A percentile compares a stretch with the other conserved stretches of the same genome.
These are phyloP conservation scores for Microhierax caerulescens DNA, from an alignment of 2,797 vertebrate genomes.

Conservation along the genomic window DNA sequence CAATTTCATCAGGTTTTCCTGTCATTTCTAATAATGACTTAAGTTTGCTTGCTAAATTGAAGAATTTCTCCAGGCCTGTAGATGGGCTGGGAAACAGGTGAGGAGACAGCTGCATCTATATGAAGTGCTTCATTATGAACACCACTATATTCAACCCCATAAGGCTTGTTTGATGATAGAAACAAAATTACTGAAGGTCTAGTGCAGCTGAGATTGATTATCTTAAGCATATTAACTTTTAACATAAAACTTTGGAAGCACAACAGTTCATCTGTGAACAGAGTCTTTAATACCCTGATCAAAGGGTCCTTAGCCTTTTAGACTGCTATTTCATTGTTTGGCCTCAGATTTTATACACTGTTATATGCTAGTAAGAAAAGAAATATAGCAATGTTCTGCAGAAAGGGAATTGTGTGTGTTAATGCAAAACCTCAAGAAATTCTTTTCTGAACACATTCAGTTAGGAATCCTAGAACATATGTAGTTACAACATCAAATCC, in stretches of 20 bases:
- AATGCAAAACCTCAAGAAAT: neutral
- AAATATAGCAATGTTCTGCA: neutral
- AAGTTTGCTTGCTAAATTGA: conserved; percentile 92
- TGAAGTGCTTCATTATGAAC: conserved; percentile 56
- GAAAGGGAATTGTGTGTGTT: neutral
- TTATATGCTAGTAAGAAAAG: neutral
- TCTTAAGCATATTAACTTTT: conserved; percentile 59
- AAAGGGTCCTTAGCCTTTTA: neutral
- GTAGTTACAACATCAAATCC: neutral
- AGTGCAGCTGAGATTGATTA: conserved; percentile 43
- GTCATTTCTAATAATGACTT: conserved; percentile 99
- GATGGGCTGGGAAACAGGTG: conserved; percentile 80
- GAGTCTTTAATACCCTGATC: neutral
- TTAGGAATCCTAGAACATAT: neutral
- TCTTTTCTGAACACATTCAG: neutral
- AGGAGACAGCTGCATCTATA: conserved; percentile 71
- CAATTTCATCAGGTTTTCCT: conserved; percentile 99
- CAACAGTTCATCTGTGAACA: neutral
- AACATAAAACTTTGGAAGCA: conserved; percentile 47
- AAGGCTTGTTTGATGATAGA: conserved; percentile 59
- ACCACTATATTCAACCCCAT: conserved; percentile 27
- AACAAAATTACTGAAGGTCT: conserved; percentile 49
- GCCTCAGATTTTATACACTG: neutral
- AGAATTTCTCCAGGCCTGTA: conserved; percentile 82
- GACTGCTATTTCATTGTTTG: neutral